A percentile compares a stretch with the other conserved stretches of the same genome.
phyloP scores from a whole-genome alignment of 2,888 invertebrate species.

The Ceriagrion tenellum region DNA sequence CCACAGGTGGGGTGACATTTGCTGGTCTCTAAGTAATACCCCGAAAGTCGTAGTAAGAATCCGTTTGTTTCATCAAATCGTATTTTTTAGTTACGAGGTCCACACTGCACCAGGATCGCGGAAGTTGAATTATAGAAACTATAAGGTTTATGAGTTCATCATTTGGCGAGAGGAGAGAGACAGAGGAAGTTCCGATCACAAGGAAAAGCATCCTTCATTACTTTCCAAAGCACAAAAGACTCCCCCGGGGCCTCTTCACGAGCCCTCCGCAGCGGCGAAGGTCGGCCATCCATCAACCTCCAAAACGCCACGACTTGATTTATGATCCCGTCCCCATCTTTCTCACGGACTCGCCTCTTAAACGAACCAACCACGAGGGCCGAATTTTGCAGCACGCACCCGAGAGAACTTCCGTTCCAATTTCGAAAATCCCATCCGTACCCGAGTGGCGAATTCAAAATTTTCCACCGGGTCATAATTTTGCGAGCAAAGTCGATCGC shows the following conservation, averaged over 20 bases:
- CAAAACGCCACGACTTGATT: not conserved
- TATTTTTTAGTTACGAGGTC: not conserved
- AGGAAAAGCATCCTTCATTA: not conserved
- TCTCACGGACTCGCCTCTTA: not conserved
- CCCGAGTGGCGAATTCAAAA: not conserved
- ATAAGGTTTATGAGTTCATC: not conserved
- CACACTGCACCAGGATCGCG: not conserved
- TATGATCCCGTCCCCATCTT: not conserved
- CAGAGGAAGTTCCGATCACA: not conserved
- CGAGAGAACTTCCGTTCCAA: slow-evolving; percentile 12
- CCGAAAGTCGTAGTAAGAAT: no score
- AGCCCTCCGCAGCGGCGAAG: not conserved
- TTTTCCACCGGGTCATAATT: not conserved
- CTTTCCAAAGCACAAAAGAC: not conserved
- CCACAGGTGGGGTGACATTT: no score
- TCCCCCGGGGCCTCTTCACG: not conserved
- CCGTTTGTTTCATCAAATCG: no score
- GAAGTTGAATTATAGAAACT: not conserved
- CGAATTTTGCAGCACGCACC: not conserved
- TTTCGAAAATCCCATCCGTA: not conserved
- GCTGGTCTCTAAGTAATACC: not conserved
- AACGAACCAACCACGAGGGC: not conserved
- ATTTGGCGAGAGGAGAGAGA: not conserved
- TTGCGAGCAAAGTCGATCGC: no score
- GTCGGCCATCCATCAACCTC: slow-evolving; percentile 33